A percentile compares a stretch with the other conserved stretches of the same genome.
phyloP scores from a whole-genome alignment of 2,888 invertebrate genomes.

The Colletes collaris region DNA sequence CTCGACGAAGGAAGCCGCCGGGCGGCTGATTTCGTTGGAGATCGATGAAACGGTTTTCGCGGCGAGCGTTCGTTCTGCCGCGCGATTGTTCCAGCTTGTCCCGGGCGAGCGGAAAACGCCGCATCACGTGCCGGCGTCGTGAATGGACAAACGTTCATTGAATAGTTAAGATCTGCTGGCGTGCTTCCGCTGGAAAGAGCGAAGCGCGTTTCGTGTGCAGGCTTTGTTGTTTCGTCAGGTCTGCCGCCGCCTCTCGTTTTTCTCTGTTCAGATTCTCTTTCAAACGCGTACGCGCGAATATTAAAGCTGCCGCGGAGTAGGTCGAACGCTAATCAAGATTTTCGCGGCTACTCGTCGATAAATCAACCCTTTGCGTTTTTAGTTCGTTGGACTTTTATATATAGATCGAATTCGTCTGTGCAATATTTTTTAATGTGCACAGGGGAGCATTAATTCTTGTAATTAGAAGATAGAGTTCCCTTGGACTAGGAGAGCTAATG shows the following conservation, averaged over 20 bases:
- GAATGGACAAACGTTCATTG: conserved; percentile 66
- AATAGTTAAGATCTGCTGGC: conserved; percentile 69
- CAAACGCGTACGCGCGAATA: not conserved
- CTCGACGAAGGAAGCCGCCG: not conserved
- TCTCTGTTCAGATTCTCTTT: conserved; percentile 1
- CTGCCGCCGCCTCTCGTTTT: conserved; percentile 13
- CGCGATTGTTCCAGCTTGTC: conserved; percentile 41
- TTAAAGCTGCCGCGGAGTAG: too few relatives aligned
- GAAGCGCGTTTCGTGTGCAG: conserved; percentile 30
- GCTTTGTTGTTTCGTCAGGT: conserved; percentile 41
- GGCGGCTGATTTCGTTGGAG: conserved; percentile 9
- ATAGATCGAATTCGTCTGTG: too few relatives aligned
- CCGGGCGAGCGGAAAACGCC: conserved; percentile 44
- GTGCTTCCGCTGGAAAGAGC: conserved; percentile 58
- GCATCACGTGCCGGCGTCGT: conserved; percentile 53
- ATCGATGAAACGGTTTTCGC: conserved; percentile 38
- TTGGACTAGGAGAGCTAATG: too few relatives aligned
- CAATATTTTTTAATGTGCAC: too few relatives aligned
- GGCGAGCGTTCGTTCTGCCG: not conserved
- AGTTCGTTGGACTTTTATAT: too few relatives aligned
- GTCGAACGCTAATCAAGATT: too few relatives aligned
- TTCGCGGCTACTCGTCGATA: too few relatives aligned
- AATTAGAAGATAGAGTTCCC: too few relatives aligned
- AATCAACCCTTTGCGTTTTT: too few relatives aligned
- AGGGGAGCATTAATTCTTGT: too few relatives aligned